Conservation (phyloP, 2,888 invertebrate species). For the Latrodectus hesperus region DNA sequence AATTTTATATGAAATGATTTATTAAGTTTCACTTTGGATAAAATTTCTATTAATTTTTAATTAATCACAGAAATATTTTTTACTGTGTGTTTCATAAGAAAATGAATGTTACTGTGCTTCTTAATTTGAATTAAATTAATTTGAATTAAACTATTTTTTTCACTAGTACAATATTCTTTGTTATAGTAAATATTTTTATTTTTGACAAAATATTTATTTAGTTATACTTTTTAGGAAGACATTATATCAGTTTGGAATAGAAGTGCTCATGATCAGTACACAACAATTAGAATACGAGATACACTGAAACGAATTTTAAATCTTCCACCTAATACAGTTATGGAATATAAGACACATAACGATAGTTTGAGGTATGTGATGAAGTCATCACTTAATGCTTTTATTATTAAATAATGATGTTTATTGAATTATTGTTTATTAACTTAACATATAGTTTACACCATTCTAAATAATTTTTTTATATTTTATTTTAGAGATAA, state of each 20-base stretch:
- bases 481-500: slow-evolving; percentile 55
- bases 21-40: too few species aligned
- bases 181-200: not conserved
- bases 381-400: not conserved
- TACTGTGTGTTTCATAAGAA: too few species aligned
- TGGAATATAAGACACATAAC: slow-evolving; percentile 87
- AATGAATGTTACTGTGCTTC: too few species aligned
- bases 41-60: too few species aligned
- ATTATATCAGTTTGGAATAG: slow-evolving; percentile 98
- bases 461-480: not conserved
- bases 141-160: not conserved
- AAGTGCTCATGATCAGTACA: slow-evolving; percentile 90
- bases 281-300: slow-evolving; percentile 93
- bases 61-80: too few species aligned
- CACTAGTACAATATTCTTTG: too few species aligned
- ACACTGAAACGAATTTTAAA: slow-evolving; percentile 95
- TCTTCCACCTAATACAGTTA: slow-evolving; percentile 90
- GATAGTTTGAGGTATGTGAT: slow-evolving; percentile 65
- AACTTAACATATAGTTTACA: not conserved
- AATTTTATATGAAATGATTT: too few species aligned
- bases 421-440: not conserved
- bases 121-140: too few species aligned
- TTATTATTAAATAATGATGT: not conserved
- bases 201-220: not conserved
- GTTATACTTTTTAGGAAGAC: slow-evolving; percentile 83